Base-by-base conservation (phyloP, 1,140 invertebrate species). In the Helicorthomorpha holstii region DNA sequence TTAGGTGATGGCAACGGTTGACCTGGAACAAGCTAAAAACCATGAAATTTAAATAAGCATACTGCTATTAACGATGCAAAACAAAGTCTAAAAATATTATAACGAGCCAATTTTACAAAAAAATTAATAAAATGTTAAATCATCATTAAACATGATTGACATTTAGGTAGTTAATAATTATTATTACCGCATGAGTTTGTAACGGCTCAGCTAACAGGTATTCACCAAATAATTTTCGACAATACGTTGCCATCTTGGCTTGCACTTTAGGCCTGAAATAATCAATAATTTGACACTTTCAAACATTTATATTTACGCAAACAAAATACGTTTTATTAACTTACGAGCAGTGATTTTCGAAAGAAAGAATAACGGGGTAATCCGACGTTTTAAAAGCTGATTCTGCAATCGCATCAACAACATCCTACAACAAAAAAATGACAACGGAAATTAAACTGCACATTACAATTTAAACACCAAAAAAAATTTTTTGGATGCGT, bases 361-460 rank as follows among this genome's bases (percentile, higher is more conserved):
- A 97, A 56, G 91, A 96, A 52, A 97, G 78, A 61, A 94, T 80
- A 25, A 98, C 89, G 51, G 94, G 94, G 72, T 81, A 95, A 58
- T 95, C 88, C 19, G 90, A 95, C 23, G 91, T 96, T 74, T 97
- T 96, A 73, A 98, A 98, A 59, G 94, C 93, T 68, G 83, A 86
- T 66, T 96, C 92, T 44, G 90, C 88, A 61, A 97, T 97, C 46
- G 92, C 92, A 72, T 96, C 89, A 60, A 97, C 78, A 3, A 97
- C 92, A 67, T 98, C 92, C 72, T 76, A 59, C 27, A 64, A 46
- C 4, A 34, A 34, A 34, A 34, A n/a, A n/a, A n/a, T n/a, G n/a
- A n/a, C n/a, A n/a, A n/a, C n/a, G n/a, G n/a, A n/a, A n/a, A n/a
- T n/a, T n/a, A n/a, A n/a, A n/a, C n/a, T n/a, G n/a, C n/a, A n/a